phyloP scores from a whole-genome alignment of 2,888 invertebrate genomes.

The Acanthopleura granulata region DNA sequence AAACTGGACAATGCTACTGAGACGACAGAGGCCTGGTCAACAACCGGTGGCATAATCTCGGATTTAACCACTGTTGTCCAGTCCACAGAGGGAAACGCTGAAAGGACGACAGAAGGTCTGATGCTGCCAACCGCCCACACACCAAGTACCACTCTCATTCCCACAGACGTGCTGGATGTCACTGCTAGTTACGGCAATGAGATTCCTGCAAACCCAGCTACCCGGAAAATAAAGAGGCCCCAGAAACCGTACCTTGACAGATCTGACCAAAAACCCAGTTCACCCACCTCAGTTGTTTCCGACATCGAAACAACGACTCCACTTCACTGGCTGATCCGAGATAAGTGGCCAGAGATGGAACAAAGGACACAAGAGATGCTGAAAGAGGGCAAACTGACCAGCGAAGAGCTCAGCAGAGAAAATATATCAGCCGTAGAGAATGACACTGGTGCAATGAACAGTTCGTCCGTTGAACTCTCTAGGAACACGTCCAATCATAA shows the following conservation, averaged over 20 bases:
- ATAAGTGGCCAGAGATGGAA: slow-evolving; percentile 12
- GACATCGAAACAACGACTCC: background rate
- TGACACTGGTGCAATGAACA: too few species aligned
- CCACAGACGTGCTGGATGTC: background rate
- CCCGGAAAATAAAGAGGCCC: background rate
- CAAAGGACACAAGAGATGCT: background rate
- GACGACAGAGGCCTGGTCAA: background rate
- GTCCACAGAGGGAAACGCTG: background rate
- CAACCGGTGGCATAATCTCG: background rate
- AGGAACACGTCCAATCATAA: too few species aligned
- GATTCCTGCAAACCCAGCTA: background rate
- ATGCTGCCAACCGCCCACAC: background rate
- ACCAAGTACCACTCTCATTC: background rate
- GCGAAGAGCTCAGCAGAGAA: background rate
- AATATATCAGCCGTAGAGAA: too few species aligned
- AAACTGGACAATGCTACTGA: background rate
- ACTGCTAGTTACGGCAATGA: background rate
- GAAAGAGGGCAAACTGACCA: background rate
- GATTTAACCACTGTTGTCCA: background rate
- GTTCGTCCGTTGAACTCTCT: too few species aligned
- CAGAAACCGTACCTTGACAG: background rate
- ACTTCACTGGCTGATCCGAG: slow-evolving; percentile 5
- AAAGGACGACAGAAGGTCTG: background rate
- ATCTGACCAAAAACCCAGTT: slow-evolving; percentile 16
- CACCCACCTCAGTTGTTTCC: background rate